Evolutionary conservation across 2,888 invertebrate species (phyloP), one percentile per base, ranked within the genome.

Genomic region (Dolichopus griseipennis): DNA sequence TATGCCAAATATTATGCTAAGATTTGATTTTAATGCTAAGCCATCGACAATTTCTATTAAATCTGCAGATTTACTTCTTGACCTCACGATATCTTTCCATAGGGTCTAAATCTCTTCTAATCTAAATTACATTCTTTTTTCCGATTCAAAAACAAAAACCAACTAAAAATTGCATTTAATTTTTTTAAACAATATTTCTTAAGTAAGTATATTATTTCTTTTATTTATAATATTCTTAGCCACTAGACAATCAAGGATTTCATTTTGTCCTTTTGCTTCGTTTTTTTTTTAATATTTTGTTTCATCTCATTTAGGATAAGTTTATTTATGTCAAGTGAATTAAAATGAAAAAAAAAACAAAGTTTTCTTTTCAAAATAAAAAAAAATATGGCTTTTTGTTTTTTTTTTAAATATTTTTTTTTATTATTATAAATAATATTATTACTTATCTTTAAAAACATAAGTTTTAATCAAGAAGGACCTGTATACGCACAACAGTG

Each of bases 261-360:
- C 8, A 52, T 18, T n/a, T 52, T 52, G 18, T 7, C 8, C 18
- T 15, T 18, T 7, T 18, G 9, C 18, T 52, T 52, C 18, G 9
- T 52, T 9, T 41, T 41, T 2, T 41, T 12, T 41, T 41, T 41
- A 6, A 12, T 15, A 41, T 41, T 41, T 41, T 41, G 15, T 41
- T 41, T 52, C 52, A 12, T 37, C 15, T 52, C 52, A 52, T 18
- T 52, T 52, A n/a, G 15, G 15, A 52, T 18, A 52, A 52, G 12
- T 52, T 52, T 52, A 52, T 52, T 52, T 52, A 52, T 18, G 52
- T 52, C 52, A 52, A 52, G 52, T 52, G 52, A 52, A 52, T 52
- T 52, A 15, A 52, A n/a, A n/a, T n/a, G n/a, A n/a, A 52, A 52
- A n/a, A 52, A n/a, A 52, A 52, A 52, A 52, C 52, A 52, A 37